Conservation (phyloP, 2,113 vertebrate species). For the Percopsis transmontana region DNA sequence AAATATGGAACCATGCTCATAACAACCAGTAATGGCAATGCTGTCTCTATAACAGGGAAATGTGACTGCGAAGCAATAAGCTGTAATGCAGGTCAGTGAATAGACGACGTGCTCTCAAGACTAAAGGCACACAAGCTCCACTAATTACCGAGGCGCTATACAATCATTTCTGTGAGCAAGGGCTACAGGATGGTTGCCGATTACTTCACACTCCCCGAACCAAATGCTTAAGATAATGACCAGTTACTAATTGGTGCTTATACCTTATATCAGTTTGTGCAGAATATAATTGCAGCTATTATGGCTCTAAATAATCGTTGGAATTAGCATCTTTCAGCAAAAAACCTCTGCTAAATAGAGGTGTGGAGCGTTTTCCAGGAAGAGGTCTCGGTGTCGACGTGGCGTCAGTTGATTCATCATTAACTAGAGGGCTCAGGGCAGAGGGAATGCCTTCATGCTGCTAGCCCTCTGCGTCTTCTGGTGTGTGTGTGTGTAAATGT, state of each 20-base stretch:
- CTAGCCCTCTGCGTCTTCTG: constrained; percentile 54
- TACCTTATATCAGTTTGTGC: constrained; percentile 80
- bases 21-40: constrained; percentile 43
- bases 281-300: constrained; percentile 85
- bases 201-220: constrained; percentile 81
- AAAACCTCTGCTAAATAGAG: constrained; percentile 59
- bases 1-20: constrained; percentile 41
- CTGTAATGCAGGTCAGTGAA: constrained; percentile 64
- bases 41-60: constrained; percentile 57
- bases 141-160: constrained; percentile 77
- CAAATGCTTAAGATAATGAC: constrained; percentile 86
- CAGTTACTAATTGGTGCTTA: constrained; percentile 86
- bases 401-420: constrained; percentile 75
- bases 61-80: constrained; percentile 50
- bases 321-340: constrained; percentile 79
- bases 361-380: constrained; percentile 59
- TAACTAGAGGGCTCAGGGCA: constrained; percentile 70
- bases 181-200: constrained; percentile 77
- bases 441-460: constrained; percentile 58
- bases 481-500: constrained; percentile 23
- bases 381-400: constrained; percentile 65
- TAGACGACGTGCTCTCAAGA: constrained; percentile 71
- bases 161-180: constrained; percentile 68
- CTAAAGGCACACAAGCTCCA: constrained; percentile 70
- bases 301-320: constrained; percentile 80